Conservation (phyloP, 2,113 vertebrate genomes). For the Rhodinocichla rosea region DNA sequence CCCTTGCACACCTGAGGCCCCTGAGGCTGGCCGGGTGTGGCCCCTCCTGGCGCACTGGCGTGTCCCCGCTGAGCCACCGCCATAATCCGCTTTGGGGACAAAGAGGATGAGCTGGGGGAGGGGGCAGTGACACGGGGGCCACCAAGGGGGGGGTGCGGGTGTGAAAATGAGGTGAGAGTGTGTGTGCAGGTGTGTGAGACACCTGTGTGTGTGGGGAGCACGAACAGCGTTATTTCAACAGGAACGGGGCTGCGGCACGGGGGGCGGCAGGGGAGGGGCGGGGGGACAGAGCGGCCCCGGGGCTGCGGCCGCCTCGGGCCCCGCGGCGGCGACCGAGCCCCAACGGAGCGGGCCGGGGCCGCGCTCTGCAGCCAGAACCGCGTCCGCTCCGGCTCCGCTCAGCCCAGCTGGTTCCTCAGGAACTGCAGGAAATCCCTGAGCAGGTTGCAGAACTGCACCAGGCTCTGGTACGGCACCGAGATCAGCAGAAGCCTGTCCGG, state of each 20-base stretch:
- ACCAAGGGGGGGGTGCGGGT: background rate
- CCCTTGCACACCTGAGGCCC: background rate
- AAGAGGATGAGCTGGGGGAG: background rate
- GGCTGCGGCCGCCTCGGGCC: background rate
- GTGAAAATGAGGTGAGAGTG: background rate
- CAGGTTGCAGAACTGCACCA: background rate
- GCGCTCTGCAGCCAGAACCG: background rate
- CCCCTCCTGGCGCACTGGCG: background rate
- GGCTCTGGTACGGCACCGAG: background rate
- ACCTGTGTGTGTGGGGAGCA: background rate
- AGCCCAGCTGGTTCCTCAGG: background rate
- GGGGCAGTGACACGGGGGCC: background rate
- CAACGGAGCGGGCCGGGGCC: background rate
- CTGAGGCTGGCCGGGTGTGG: background rate
- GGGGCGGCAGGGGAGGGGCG: background rate
- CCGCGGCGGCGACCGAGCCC: background rate
- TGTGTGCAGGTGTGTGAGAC: background rate
- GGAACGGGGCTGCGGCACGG: background rate
- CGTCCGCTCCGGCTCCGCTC: background rate
- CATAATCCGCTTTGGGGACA: background rate
- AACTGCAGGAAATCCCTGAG: background rate
- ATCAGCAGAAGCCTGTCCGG: background rate
- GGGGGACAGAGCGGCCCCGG: background rate
- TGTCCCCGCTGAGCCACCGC: background rate
- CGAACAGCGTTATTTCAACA: background rate